Evolutionary conservation across 2,113 vertebrate genomes (phyloP).

Genomic region (Misgurnus anguillicaudatus): DNA sequence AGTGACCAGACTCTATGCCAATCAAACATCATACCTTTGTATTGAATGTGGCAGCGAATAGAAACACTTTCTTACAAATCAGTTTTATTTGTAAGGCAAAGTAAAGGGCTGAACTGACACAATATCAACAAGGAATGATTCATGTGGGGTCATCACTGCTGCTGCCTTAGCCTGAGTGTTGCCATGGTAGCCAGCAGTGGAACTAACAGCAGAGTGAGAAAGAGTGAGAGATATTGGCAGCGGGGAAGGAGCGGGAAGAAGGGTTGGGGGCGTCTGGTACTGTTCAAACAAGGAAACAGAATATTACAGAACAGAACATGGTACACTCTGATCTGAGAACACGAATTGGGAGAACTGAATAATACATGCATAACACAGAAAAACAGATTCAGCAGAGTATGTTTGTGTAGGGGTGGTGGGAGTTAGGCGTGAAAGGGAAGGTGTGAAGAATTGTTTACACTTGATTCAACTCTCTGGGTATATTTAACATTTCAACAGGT

Average conservation of each 20-base stretch:
- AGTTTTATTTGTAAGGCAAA: conserved; percentile 4
- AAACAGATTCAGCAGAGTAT: background rate
- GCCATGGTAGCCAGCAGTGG: conserved; percentile 51
- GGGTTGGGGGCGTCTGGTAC: conserved; percentile 35
- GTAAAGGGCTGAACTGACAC: conserved; percentile 8
- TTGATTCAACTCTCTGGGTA: conserved; percentile 22
- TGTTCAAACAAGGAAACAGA: conserved; percentile 28
- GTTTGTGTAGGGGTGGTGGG: background rate
- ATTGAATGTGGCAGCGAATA: background rate
- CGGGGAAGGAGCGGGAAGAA: conserved; percentile 12
- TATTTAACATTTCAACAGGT: conserved; percentile 12
- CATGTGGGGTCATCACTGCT: conserved; percentile 21
- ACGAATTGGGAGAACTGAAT: conserved; percentile 24
- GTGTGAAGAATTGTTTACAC: background rate
- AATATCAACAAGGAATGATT: conserved; percentile 27
- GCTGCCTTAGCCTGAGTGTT: conserved; percentile 43
- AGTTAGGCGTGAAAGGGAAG: background rate
- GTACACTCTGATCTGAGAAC: background rate
- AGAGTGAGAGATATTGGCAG: conserved; percentile 36
- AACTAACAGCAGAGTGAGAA: conserved; percentile 30
- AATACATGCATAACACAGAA: background rate
- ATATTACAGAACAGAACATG: conserved; percentile 44
- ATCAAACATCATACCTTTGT: too few relatives aligned
- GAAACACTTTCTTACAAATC: conserved; percentile 3
- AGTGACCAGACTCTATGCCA: too few relatives aligned